Conservation (phyloP, 2,797 vertebrate species). For the Epinephelus awoara region DNA sequence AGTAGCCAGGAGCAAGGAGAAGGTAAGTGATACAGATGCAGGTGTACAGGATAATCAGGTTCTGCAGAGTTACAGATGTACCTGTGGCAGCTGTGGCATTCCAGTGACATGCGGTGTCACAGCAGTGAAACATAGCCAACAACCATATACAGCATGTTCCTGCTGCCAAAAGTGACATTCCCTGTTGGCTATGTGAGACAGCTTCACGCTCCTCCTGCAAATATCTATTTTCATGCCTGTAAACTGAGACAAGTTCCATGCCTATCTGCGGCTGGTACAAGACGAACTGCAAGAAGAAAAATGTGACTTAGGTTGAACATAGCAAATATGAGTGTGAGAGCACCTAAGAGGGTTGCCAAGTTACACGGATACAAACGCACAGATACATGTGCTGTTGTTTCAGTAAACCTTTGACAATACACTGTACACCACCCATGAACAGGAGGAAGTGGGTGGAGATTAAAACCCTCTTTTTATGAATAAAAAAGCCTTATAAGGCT, state of each 20-base stretch:
- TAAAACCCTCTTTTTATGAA: neutral
- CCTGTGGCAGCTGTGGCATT: neutral
- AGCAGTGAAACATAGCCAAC: conserved; percentile 4
- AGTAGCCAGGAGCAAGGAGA: neutral
- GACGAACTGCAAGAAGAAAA: conserved; percentile 9
- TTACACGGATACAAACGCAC: neutral
- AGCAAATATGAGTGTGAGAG: neutral
- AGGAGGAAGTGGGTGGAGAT: neutral
- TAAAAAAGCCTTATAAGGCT: too few species aligned
- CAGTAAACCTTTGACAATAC: neutral
- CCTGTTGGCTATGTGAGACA: conserved; percentile 10
- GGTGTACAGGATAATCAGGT: conserved; percentile 56
- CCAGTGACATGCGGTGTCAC: conserved; percentile 3
- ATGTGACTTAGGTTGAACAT: conserved; percentile 1
- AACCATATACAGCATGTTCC: conserved; percentile 20
- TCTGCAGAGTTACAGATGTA: conserved; percentile 14
- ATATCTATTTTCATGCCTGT: conserved; percentile 52
- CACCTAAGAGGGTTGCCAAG: conserved; percentile 4
- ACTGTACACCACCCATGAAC: neutral
- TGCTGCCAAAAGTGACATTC: conserved; percentile 36
- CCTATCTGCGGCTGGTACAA: conserved; percentile 17
- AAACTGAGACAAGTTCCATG: conserved; percentile 54
- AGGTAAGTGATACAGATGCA: neutral
- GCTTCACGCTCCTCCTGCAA: conserved; percentile 32
- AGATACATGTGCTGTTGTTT: neutral